Evolutionary conservation across 2,797 vertebrate genomes (phyloP).

Genomic region (Gallinago nigripennis): DNA sequence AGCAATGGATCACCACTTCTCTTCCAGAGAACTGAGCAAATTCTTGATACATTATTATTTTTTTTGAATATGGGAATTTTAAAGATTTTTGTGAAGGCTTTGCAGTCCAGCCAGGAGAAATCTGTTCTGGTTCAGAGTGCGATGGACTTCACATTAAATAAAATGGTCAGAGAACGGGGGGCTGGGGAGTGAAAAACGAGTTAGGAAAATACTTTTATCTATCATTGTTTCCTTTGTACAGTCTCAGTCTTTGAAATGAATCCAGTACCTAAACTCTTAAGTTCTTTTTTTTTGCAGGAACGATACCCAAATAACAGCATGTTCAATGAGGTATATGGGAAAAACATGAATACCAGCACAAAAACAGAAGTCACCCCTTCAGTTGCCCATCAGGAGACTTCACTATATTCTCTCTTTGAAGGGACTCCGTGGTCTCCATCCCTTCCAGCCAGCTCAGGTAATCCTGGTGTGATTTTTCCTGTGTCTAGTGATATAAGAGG

Average conservation of each 20-base stretch:
- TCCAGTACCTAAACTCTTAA: background rate
- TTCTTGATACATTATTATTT: background rate
- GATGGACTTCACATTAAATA: background rate
- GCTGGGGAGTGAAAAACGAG: background rate
- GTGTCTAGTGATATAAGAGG: background rate
- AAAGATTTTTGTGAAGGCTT: background rate
- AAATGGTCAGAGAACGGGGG: background rate
- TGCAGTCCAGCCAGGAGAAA: background rate
- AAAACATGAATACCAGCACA: slow-evolving; percentile 85
- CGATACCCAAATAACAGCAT: slow-evolving; percentile 92
- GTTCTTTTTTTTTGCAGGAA: slow-evolving; percentile 76
- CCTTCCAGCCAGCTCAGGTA: slow-evolving; percentile 97
- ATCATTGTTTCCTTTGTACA: background rate
- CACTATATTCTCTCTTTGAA: slow-evolving; percentile 95
- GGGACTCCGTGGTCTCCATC: slow-evolving; percentile 96
- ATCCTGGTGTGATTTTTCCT: background rate
- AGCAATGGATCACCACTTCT: background rate
- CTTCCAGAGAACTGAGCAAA: background rate
- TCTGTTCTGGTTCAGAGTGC: background rate
- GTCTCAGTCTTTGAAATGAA: background rate
- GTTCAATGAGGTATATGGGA: slow-evolving; percentile 95
- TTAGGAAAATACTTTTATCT: background rate
- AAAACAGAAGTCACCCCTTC: slow-evolving; percentile 84
- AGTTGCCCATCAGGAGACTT: slow-evolving; percentile 91
- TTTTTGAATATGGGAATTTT: background rate